phyloP scores from a whole-genome alignment of 2,888 invertebrate species.

The Agrenia bidenticulata region DNA sequence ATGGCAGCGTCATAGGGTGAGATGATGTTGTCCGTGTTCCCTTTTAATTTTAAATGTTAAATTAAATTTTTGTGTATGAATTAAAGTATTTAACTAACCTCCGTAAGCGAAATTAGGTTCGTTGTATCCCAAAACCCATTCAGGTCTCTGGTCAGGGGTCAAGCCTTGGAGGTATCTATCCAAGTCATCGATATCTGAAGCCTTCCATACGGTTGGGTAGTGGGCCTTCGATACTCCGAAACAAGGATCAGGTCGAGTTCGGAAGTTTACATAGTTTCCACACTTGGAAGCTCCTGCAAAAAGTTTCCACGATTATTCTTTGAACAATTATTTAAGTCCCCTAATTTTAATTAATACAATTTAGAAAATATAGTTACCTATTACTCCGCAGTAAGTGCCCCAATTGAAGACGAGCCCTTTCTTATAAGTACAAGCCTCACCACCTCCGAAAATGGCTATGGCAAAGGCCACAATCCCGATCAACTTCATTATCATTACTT shows the following conservation, averaged over 20 bases:
- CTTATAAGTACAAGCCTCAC: too few relatives aligned
- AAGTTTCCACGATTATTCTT: too few relatives aligned
- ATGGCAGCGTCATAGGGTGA: constrained; percentile 18
- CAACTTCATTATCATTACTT: too few relatives aligned
- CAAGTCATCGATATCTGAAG: constrained; percentile 13
- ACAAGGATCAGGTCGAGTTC: constrained; percentile 15
- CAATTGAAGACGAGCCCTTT: too few relatives aligned
- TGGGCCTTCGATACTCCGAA: constrained; percentile 16
- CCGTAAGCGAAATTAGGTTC: constrained; percentile 21
- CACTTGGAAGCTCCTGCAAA: constrained; percentile 8
- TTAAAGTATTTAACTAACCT: neutral
- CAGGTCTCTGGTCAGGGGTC: constrained; percentile 10
- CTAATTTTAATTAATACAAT: too few relatives aligned
- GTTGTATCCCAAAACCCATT: constrained; percentile 21
- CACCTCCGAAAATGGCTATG: too few relatives aligned
- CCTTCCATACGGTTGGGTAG: constrained; percentile 18
- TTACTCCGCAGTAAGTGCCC: too few relatives aligned
- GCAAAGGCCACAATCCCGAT: too few relatives aligned
- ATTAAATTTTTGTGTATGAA: neutral
- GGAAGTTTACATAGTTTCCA: constrained; percentile 18
- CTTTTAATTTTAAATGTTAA: neutral
- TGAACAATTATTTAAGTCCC: too few relatives aligned
- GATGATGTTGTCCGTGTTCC: constrained; percentile 16
- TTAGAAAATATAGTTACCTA: too few relatives aligned
- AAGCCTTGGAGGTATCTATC: constrained; percentile 8